These are phyloP conservation scores for Argya squamiceps DNA, from an alignment of 2,797 vertebrate genomes.

Conservation along the genomic window DNA sequence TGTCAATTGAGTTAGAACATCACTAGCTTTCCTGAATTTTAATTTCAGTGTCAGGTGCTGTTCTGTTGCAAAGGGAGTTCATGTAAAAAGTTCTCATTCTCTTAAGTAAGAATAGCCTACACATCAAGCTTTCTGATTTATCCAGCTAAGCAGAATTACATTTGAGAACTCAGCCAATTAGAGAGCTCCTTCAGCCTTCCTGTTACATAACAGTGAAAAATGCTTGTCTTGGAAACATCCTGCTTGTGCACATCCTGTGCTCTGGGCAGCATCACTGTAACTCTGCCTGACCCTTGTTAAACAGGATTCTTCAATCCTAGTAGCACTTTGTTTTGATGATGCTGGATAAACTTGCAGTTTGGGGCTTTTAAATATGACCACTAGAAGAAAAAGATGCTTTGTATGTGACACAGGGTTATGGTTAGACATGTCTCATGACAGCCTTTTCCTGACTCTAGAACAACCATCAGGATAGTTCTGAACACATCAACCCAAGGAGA, in stretches of 20 bases:
- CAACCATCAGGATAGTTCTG: neutral
- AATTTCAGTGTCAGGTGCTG: neutral
- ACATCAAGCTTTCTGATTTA: neutral
- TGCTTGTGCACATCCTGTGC: neutral
- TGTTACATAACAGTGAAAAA: neutral
- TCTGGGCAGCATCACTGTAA: neutral
- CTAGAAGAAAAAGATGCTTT: neutral
- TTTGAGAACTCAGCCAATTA: neutral
- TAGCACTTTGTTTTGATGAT: neutral
- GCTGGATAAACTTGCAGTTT: neutral
- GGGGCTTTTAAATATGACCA: neutral
- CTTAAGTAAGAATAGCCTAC: neutral
- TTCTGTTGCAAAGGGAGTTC: neutral
- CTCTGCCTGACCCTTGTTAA: neutral
- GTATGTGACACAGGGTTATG: neutral
- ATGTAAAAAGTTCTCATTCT: neutral
- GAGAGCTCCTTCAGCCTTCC: neutral
- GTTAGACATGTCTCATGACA: neutral
- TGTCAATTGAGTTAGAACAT: neutral
- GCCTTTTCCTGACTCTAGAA: neutral
- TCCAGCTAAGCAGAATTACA: neutral
- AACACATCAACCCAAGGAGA: neutral
- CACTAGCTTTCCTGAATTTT: neutral
- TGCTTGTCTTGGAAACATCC: neutral
- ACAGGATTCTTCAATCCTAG: neutral